Evolutionary conservation across 2,797 vertebrate genomes (phyloP), one percentile per base, ranked within the genome.

Genomic region (Spinus pinus): DNA sequence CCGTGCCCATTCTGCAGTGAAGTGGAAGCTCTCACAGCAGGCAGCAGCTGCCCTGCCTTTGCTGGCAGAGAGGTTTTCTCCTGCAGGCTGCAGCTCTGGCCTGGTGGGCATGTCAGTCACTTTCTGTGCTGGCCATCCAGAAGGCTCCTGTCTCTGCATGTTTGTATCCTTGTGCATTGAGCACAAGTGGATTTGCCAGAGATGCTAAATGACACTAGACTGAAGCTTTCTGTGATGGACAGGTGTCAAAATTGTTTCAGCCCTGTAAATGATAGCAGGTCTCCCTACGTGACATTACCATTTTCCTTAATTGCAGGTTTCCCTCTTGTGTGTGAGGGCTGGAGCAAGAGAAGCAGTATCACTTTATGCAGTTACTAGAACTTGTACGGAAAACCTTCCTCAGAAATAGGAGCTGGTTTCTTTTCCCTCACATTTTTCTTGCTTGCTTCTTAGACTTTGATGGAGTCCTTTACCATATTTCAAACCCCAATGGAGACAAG

Each of bases 381-480:
- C 1, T 1, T 14, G 10, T 14, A 42, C 28, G 30, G 14, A 54
- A 88, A 87, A 51, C 7, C 20, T 72, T 90, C 17, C 35, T 78
- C 25, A 56, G 72, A 83, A 83, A 58, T 17, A 65, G 50, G 39
- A 83, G 25, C 37, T 12, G 19, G 3, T 88, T 93, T 35, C 44
- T 62, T 21, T 65, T 86, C 14, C 16, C 21, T 92, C 51, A 93
- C 8, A 0, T 94, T 70, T 91, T n/a, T 95, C 65, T 93, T 86
- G 24, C 51, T 96, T 97, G 82, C 41, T 83, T 95, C 72, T 11
- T 96, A 99, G 99, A 99, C 96, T 99, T 99, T 4, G 99, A 99
- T 98, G 99, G 99, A 69, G 99, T 99, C 95, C 98, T 99, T 85
- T 99, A 99, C 97, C 99, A 99, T 98, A 99, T 99, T 98, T 99